Conservation (phyloP, 37 sponge, comb jelly and placozoan genomes). For the Cladorhizidae sp. region DNA sequence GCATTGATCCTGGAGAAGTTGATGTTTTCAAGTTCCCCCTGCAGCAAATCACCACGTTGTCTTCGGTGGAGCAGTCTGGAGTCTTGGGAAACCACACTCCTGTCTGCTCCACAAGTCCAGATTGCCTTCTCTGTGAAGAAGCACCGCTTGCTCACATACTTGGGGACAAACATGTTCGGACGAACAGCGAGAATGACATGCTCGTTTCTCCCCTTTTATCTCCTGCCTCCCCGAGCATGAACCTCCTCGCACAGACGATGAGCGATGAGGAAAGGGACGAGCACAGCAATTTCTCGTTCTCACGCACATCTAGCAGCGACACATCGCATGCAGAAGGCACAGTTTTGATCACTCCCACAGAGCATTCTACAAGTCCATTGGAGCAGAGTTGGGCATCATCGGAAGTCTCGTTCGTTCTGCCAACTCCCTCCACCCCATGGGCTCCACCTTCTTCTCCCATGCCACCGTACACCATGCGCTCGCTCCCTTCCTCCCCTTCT, state of each 20-base stretch:
- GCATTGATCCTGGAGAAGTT: slow-evolving; percentile 54
- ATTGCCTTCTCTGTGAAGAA: too few relatives aligned
- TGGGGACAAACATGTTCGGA: background rate
- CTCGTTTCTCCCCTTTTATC: background rate
- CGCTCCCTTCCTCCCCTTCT: slow-evolving; percentile 28
- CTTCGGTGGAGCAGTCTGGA: background rate
- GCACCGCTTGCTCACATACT: background rate
- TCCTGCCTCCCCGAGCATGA: background rate
- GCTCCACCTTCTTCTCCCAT: slow-evolving; percentile 58
- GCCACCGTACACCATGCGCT: background rate
- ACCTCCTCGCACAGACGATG: background rate
- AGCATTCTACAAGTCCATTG: slow-evolving; percentile 8
- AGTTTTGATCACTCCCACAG: slow-evolving; percentile 13
- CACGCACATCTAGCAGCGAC: background rate
- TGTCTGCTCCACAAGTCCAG: background rate
- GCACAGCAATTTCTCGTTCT: too few relatives aligned
- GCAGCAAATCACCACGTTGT: background rate
- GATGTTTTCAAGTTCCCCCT: slow-evolving; percentile 27
- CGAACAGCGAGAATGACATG: background rate
- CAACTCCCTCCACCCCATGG: slow-evolving; percentile 52
- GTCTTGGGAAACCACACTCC: background rate
- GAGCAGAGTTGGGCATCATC: slow-evolving; percentile 47
- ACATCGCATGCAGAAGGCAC: background rate
- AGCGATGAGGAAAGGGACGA: background rate
- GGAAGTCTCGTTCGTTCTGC: slow-evolving; percentile 37